Evolutionary conservation across 2,113 vertebrate genomes (phyloP).

Genomic region (Baryphthengus martii): DNA sequence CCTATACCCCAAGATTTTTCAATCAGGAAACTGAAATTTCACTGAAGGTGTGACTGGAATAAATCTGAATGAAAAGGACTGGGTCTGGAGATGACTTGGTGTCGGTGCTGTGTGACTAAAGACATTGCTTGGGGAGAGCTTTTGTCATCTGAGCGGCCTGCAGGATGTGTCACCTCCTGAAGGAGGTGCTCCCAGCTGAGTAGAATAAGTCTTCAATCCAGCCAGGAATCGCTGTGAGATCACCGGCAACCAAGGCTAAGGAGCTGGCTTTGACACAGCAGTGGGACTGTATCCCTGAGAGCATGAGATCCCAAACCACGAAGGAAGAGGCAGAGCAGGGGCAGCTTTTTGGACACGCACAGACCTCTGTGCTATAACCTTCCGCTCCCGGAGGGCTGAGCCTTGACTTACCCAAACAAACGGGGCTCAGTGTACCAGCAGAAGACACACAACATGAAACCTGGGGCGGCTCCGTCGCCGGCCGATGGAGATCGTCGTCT

Average conservation of each 20-base stretch:
- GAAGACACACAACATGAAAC: rapidly evolving
- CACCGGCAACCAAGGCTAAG: rapidly evolving
- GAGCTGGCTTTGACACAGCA: background rate
- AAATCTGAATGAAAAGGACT: background rate
- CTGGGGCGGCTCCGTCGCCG: rapidly evolving
- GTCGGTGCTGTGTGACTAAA: background rate
- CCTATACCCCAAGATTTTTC: background rate
- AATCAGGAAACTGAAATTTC: background rate
- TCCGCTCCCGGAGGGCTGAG: rapidly evolving
- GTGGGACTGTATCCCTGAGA: background rate
- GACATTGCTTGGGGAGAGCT: background rate
- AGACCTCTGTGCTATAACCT: background rate
- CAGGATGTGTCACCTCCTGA: background rate
- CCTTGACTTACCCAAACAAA: background rate
- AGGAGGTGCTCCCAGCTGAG: background rate
- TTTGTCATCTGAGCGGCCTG: background rate
- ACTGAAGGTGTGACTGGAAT: background rate
- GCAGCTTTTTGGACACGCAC: rapidly evolving
- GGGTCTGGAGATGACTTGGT: background rate
- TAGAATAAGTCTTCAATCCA: background rate
- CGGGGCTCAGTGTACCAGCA: background rate
- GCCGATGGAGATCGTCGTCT: too few species aligned
- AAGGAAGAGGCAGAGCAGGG: background rate
- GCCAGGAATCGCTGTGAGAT: background rate
- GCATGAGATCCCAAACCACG: rapidly evolving